Base-by-base conservation (phyloP, 2,113 vertebrate genomes). In the Ciconia stormi region DNA sequence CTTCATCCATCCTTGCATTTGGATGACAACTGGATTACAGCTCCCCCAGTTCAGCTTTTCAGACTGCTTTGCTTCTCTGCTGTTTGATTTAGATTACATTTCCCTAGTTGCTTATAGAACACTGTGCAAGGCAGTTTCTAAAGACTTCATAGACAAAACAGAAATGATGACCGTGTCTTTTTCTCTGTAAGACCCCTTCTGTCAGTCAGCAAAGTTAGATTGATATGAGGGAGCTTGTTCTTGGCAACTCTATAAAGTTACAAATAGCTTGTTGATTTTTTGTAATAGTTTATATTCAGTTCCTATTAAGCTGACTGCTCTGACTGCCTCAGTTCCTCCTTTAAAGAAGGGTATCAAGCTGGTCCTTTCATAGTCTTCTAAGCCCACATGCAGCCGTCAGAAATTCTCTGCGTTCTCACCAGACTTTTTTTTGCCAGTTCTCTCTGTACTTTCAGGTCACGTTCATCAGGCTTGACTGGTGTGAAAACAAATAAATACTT, bases 101-200 rank as follows among this genome's bases (percentile, higher is more conserved):
- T 84, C 63, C 63, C 27, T 38, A 1, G 16, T 72, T 40, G 49
- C 27, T 79, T 44, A 55, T 13, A 27, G 53, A 79, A 12, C 13
- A 3, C 20, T 13, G 30, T 72, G n/a, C 55, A 73, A 38, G 16
- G 16, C 6, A 26, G 7, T 16, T 89, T 63, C 53, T 73, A 13
- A 23, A 42, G 40, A 8, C 21, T 69, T 46, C 4, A 5, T 3
- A 63, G 55, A 34, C 29, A 42, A 49, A 53, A 40, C 29, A 65
- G 9, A 16, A 22, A n/a, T 22, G 2, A 0, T 40, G 26, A 49
- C 15, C 0, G 0, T 77, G 74, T 23, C 16, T 65, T 32, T 73
- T 40, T 11, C 36, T 56, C 70, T 50, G 21, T 42, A 20, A 59
- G 59, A 36, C 7, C 4, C 27, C 4, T 73, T 55, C 63, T 78